These are phyloP conservation scores for Rhodophaea formosa DNA, from an alignment of 2,888 invertebrate genomes.

Conservation along the genomic window DNA sequence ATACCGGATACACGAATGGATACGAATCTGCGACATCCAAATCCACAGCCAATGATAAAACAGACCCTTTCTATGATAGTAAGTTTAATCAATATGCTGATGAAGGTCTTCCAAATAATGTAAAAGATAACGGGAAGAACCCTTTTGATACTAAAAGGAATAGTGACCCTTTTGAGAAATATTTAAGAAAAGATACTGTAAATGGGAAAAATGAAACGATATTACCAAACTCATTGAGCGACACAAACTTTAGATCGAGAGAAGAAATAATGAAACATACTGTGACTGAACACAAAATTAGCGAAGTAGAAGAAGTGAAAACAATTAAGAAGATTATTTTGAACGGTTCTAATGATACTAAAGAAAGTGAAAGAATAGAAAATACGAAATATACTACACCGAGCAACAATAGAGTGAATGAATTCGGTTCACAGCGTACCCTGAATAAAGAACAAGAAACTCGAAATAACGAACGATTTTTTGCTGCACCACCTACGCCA, in stretches of 20 bases:
- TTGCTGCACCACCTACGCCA: conserved; percentile 37
- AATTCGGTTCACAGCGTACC: neutral
- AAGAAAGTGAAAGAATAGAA: conserved; percentile 29
- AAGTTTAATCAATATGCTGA: conserved; percentile 41
- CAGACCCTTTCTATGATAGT: conserved; percentile 40
- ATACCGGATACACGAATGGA: conserved; percentile 44
- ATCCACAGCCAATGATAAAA: conserved; percentile 39
- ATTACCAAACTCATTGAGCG: conserved; percentile 61
- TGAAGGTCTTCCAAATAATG: conserved; percentile 47
- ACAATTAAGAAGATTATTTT: conserved; percentile 72
- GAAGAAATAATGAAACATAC: conserved; percentile 63
- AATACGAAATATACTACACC: conserved; percentile 20
- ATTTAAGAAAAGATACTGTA: conserved; percentile 48
- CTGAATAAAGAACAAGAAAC: conserved; percentile 13
- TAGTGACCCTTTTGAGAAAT: conserved; percentile 66
- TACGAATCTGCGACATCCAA: conserved; percentile 37
- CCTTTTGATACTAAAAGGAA: conserved; percentile 63
- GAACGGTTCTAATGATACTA: conserved; percentile 55
- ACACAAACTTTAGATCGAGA: conserved; percentile 57
- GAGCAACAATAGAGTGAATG: conserved; percentile 1
- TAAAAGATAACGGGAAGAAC: conserved; percentile 45
- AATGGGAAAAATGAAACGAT: conserved; percentile 51
- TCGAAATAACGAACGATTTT: conserved; percentile 36
- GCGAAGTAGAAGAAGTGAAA: conserved; percentile 71
- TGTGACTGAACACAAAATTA: conserved; percentile 68